Evolutionary conservation across 2,797 vertebrate genomes (phyloP).

Genomic region (Coreius guichenoti): DNA sequence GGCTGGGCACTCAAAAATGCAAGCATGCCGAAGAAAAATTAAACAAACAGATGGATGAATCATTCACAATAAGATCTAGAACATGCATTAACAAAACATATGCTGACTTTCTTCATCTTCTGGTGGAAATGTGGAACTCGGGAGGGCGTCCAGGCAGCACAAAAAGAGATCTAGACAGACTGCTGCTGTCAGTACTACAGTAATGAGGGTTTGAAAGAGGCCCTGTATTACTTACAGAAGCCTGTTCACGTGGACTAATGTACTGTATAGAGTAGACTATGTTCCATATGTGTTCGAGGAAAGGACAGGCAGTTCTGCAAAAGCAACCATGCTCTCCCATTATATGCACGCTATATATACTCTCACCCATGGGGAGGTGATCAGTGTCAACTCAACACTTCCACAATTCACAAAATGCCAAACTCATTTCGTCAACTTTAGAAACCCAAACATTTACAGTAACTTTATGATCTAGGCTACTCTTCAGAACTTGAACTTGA

Average conservation of each 20-base stretch:
- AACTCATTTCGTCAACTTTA: background rate
- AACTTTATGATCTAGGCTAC: background rate
- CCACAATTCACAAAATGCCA: constrained; percentile 8
- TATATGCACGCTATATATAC: background rate
- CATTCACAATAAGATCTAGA: background rate
- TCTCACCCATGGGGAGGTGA: constrained; percentile 1
- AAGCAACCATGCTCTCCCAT: background rate
- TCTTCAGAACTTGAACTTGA: background rate
- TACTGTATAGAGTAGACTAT: constrained; percentile 72
- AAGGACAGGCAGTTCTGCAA: constrained; percentile 29
- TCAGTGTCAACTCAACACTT: constrained; percentile 33
- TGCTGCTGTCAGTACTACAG: background rate
- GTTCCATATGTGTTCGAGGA: constrained; percentile 64
- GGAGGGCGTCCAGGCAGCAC: background rate
- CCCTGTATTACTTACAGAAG: constrained; percentile 2
- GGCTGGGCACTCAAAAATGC: background rate
- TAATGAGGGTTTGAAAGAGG: background rate
- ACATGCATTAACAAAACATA: background rate
- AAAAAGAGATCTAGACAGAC: background rate
- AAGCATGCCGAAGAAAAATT: background rate
- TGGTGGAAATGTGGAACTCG: background rate
- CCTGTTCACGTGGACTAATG: constrained; percentile 69
- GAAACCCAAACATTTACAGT: background rate
- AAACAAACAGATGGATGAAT: background rate
- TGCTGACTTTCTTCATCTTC: constrained; percentile 48